These are phyloP conservation scores for Meganola albula DNA, from an alignment of 2,888 invertebrate genomes.

Conservation along the genomic window DNA sequence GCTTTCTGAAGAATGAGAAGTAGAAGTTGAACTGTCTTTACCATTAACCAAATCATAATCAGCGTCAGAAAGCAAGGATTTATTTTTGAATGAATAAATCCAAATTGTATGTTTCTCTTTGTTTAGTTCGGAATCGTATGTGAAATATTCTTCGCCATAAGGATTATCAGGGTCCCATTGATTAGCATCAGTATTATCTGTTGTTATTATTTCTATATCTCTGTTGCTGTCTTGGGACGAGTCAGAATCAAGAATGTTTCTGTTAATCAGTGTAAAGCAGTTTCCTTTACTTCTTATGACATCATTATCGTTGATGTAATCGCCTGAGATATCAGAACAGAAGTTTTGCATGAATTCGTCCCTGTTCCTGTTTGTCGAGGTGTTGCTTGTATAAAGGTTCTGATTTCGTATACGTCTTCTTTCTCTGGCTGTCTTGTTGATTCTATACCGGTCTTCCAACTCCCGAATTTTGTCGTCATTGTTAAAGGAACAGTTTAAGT, in stretches of 20 bases:
- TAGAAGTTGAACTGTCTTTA: conserved; percentile 33
- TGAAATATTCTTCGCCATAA: conserved; percentile 30
- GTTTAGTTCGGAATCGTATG: conserved; percentile 31
- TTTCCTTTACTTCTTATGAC: conserved; percentile 30
- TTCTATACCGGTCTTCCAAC: conserved; percentile 26
- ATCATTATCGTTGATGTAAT: conserved; percentile 9
- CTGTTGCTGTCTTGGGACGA: conserved; percentile 33
- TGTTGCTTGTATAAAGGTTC: conserved; percentile 7
- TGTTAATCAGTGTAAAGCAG: conserved; percentile 47
- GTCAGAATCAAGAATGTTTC: conserved; percentile 36
- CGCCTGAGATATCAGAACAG: conserved; percentile 9
- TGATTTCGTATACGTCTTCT: conserved; percentile 29
- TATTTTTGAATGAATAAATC: conserved; percentile 62
- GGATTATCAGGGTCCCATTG: conserved; percentile 23
- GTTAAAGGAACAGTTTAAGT: conserved; percentile 35
- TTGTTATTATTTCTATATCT: conserved; percentile 28
- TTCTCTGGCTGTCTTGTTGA: conserved; percentile 41
- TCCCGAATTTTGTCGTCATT: conserved; percentile 25
- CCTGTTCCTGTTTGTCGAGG: conserved; percentile 9
- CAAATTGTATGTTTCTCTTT: conserved; percentile 46
- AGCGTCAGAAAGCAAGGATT: conserved; percentile 39
- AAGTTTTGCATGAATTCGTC: conserved; percentile 5
- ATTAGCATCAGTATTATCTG: conserved; percentile 14
- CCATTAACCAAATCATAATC: conserved; percentile 37
- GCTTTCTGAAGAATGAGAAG: conserved; percentile 34